These are phyloP conservation scores for Paguma larvata DNA, from an alignment of 2,797 vertebrate species.

Conservation along the genomic window DNA sequence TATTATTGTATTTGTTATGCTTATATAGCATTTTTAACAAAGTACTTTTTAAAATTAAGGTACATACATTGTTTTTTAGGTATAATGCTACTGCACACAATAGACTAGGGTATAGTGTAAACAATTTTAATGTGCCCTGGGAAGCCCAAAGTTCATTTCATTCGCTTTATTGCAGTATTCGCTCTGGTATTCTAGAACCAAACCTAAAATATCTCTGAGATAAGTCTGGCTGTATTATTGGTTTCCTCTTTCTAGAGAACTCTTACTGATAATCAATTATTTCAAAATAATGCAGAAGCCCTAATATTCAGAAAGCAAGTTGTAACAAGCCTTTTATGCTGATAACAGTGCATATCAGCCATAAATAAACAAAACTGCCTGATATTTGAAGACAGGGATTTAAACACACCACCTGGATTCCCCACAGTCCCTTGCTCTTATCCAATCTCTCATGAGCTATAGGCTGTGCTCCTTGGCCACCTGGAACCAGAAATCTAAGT, in stretches of 20 bases:
- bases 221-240: background rate
- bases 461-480: background rate
- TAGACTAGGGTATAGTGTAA: background rate
- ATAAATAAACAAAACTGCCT: background rate
- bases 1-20: background rate
- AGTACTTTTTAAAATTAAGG: background rate
- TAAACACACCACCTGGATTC: background rate
- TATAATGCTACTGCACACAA: background rate
- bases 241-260: background rate
- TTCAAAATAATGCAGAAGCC: background rate
- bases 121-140: background rate
- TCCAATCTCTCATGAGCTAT: background rate
- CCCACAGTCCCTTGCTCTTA: background rate
- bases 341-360: background rate
- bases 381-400: background rate
- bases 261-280: background rate
- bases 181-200: background rate
- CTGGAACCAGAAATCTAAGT: background rate
- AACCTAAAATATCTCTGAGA: background rate
- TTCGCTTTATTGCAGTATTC: background rate
- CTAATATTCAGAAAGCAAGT: background rate
- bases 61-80: background rate
- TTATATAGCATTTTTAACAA: background rate
- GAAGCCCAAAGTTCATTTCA: background rate
- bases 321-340: background rate